Evolutionary conservation across 2,797 vertebrate species (phyloP).

Genomic region (Microchirus variegatus): DNA sequence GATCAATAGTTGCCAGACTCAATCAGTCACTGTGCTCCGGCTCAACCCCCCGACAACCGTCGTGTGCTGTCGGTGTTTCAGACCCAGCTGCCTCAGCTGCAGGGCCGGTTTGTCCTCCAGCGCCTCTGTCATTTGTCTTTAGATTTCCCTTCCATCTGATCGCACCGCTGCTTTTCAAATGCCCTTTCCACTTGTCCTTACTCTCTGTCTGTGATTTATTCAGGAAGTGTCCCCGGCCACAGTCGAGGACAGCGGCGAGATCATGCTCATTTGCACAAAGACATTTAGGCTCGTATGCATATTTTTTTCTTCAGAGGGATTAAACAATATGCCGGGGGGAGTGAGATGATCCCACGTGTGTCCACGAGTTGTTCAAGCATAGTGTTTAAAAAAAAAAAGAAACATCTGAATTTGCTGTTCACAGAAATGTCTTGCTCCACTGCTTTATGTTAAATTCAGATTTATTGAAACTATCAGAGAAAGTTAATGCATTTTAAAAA

Average conservation of each 20-base stretch:
- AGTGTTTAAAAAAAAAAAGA: not conserved
- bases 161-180: constrained; percentile 46
- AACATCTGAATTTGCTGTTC: no score
- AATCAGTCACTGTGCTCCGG: constrained; percentile 65
- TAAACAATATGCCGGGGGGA: constrained; percentile 6
- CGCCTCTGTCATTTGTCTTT: constrained; percentile 72
- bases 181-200: constrained; percentile 59
- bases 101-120: constrained; percentile 66
- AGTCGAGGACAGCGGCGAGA: constrained; percentile 35
- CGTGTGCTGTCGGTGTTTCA: constrained; percentile 41
- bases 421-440: not conserved
- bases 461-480: constrained; percentile 16
- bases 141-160: constrained; percentile 64
- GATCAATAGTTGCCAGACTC: constrained; percentile 82
- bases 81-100: constrained; percentile 53
- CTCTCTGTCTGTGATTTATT: constrained; percentile 64
- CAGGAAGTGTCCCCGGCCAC: constrained; percentile 37
- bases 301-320: constrained; percentile 29
- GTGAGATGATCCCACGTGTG: not conserved
- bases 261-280: constrained; percentile 43
- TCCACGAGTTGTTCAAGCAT: constrained; percentile 8
- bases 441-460: constrained; percentile 1
- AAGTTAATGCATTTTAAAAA: constrained; percentile 7
- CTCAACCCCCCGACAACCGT: constrained; percentile 34
- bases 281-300: constrained; percentile 29